Evolutionary conservation across 2,888 invertebrate species (phyloP).

Genomic region (Epistrophe eligans): DNA sequence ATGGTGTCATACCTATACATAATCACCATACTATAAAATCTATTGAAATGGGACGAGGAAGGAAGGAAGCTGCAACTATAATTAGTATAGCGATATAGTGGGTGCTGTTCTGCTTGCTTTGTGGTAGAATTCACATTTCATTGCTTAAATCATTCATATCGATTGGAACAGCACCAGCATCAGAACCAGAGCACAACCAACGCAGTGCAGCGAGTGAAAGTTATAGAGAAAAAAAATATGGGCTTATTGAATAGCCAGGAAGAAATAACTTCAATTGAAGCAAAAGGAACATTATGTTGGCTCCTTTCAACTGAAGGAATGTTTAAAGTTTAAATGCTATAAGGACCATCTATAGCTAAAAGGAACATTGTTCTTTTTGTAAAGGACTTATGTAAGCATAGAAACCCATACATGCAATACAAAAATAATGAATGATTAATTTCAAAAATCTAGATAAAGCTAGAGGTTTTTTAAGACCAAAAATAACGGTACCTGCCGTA

Average conservation of each 20-base stretch:
- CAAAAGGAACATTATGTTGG: not conserved
- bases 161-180: not conserved
- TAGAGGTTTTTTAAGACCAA: too few relatives aligned
- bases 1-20: constrained; percentile 9
- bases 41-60: constrained; percentile 45
- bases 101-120: not conserved
- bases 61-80: constrained; percentile 52
- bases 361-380: not conserved
- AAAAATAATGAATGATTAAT: too few relatives aligned
- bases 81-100: constrained; percentile 33
- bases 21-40: constrained; percentile 21
- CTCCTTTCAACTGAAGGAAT: not conserved
- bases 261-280: not conserved
- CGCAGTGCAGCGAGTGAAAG: not conserved
- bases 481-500: too few relatives aligned
- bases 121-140: constrained; percentile 17
- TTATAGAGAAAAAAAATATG: not conserved
- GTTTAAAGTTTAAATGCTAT: constrained; percentile 2
- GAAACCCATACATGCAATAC: too few relatives aligned
- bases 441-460: too few relatives aligned
- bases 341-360: not conserved
- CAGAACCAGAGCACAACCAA: not conserved
- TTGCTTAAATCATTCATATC: constrained; percentile 21
- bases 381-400: not conserved
- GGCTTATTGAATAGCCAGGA: constrained; percentile 3